Conservation (phyloP, 2,888 invertebrate genomes). For the Scotopteryx bipunctaria region DNA sequence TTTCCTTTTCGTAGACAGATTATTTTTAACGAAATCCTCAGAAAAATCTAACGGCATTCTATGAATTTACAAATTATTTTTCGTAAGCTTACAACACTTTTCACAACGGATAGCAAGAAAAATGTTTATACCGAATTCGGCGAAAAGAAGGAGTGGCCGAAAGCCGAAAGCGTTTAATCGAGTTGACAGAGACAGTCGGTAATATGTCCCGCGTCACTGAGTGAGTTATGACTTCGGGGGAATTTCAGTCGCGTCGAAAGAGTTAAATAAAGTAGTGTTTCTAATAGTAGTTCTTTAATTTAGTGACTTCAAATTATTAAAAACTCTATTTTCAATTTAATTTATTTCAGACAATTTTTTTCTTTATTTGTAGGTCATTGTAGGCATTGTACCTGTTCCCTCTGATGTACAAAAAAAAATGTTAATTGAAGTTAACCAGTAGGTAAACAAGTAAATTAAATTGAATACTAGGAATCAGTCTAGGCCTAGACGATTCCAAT, state of each 20-base stretch:
- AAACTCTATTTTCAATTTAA: too few relatives aligned
- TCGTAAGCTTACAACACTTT: constrained; percentile 16
- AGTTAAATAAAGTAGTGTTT: constrained; percentile 3
- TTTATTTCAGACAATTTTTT: too few relatives aligned
- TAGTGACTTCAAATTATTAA: too few relatives aligned
- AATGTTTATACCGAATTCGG: constrained; percentile 14
- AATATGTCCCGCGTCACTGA: constrained; percentile 29
- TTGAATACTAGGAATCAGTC: too few relatives aligned
- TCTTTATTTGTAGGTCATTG: too few relatives aligned
- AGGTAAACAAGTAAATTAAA: too few relatives aligned
- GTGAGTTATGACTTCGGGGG: constrained; percentile 61
- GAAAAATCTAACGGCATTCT: constrained; percentile 23
- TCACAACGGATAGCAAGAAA: constrained; percentile 26
- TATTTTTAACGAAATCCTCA: neutral
- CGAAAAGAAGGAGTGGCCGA: constrained; percentile 11
- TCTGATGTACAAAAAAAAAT: too few relatives aligned
- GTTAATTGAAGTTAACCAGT: too few relatives aligned
- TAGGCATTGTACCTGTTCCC: too few relatives aligned
- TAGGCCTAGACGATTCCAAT: too few relatives aligned
- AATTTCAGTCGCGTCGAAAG: constrained; percentile 44
- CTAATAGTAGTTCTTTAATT: too few relatives aligned
- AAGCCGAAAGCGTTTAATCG: constrained; percentile 14
- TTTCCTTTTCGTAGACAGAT: neutral
- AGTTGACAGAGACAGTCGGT: constrained; percentile 26
- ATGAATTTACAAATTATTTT: constrained; percentile 11